phyloP scores from a whole-genome alignment of 2,888 invertebrate genomes.

The Diaprepes abbreviatus region DNA sequence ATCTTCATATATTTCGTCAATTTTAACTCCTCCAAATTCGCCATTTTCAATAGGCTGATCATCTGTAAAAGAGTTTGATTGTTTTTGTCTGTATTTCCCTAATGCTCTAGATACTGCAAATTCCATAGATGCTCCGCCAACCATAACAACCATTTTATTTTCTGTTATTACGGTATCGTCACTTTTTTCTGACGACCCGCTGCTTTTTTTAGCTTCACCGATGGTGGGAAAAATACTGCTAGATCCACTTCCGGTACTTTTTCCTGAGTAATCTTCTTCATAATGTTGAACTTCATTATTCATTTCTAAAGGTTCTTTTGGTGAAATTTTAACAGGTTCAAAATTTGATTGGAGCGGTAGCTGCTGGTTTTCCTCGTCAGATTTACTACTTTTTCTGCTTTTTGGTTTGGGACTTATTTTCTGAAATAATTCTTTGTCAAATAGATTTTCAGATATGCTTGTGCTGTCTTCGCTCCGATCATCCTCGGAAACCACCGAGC shows the following conservation, averaged over 20 bases:
- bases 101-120: conserved; percentile 87
- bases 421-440: conserved; percentile 75
- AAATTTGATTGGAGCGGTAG: conserved; percentile 50
- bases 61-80: conserved; percentile 80
- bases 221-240: conserved; percentile 78
- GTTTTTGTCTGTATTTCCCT: conserved; percentile 82
- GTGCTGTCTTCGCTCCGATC: conserved; percentile 71
- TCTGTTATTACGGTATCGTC: conserved; percentile 69
- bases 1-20: conserved; percentile 58
- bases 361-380: conserved; percentile 46
- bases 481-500: conserved; percentile 81
- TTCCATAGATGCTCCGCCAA: conserved; percentile 81
- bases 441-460: conserved; percentile 78
- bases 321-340: conserved; percentile 48
- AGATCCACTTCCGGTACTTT: conserved; percentile 75
- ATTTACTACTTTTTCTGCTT: conserved; percentile 45
- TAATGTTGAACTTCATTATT: conserved; percentile 56
- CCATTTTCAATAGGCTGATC: conserved; percentile 70
- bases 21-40: conserved; percentile 53
- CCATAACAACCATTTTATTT: conserved; percentile 67
- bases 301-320: conserved; percentile 49
- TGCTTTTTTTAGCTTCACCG: conserved; percentile 79
- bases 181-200: conserved; percentile 73
- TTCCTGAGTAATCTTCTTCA: conserved; percentile 74
- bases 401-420: conserved; percentile 69